These are phyloP conservation scores for Nibea coibor DNA, from an alignment of 2,113 vertebrate species.

Conservation along the genomic window DNA sequence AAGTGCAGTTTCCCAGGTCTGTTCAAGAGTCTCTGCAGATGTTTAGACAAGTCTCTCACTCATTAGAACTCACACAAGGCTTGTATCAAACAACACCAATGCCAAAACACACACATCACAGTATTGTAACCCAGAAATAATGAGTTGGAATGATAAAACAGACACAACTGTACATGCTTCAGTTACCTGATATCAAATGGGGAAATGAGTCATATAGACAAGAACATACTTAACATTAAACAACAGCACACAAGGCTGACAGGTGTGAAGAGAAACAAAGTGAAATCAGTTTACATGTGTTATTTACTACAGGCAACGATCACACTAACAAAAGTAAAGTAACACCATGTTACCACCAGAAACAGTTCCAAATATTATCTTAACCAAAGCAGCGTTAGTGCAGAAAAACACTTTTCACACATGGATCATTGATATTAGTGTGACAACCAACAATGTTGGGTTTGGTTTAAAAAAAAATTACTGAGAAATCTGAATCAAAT, in stretches of 20 bases:
- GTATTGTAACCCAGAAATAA: background rate
- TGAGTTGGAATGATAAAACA: background rate
- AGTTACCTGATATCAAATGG: background rate
- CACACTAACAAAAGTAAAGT: background rate
- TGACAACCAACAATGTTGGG: background rate
- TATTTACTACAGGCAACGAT: background rate
- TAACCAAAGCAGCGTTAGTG: too few relatives aligned
- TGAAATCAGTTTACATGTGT: background rate
- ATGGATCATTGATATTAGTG: too few relatives aligned
- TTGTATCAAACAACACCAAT: slow-evolving; percentile 6
- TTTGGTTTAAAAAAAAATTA: too few relatives aligned
- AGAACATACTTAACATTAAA: background rate
- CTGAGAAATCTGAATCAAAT: too few relatives aligned
- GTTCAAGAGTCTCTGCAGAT: slow-evolving; percentile 24
- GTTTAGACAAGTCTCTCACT: slow-evolving; percentile 32
- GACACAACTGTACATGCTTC: background rate
- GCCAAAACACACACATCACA: background rate
- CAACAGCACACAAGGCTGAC: background rate
- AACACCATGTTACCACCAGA: background rate
- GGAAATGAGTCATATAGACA: background rate
- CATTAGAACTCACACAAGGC: background rate
- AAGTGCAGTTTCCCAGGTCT: background rate
- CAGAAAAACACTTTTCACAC: too few relatives aligned
- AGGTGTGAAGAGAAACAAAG: background rate
- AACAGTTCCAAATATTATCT: background rate